Conservation (phyloP, 2,797 vertebrate genomes). For the Anolis apletophallus region DNA sequence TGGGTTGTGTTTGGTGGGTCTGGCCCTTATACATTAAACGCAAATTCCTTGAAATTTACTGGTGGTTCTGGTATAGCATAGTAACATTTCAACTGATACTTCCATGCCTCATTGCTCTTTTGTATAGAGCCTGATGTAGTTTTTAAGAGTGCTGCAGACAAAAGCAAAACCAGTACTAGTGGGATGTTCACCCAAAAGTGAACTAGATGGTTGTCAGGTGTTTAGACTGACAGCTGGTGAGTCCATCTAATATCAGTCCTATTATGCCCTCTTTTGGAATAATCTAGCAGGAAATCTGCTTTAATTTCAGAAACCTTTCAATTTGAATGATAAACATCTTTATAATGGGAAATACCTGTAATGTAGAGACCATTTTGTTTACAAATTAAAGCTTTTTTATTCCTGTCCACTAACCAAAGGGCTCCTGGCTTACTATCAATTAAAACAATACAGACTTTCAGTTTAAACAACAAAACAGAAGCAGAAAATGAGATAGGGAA, state of each 20-base stretch:
- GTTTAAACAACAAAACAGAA: neutral
- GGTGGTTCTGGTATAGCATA: neutral
- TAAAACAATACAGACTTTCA: neutral
- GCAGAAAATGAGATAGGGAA: neutral
- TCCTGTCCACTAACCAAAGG: neutral
- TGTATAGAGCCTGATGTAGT: neutral
- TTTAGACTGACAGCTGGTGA: neutral
- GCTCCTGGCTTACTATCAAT: neutral
- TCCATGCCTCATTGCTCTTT: neutral
- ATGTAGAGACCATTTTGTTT: neutral
- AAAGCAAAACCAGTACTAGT: neutral
- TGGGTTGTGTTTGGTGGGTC: neutral
- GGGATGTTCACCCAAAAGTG: neutral
- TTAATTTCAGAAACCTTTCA: neutral
- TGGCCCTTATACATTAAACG: neutral
- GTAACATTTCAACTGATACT: neutral
- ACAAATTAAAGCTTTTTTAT: neutral
- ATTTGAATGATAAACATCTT: neutral
- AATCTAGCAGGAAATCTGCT: neutral
- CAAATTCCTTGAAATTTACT: neutral
- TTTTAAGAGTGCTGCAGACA: neutral
- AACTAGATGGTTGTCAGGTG: neutral
- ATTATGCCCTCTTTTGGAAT: neutral
- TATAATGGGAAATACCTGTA: neutral
- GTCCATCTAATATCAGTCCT: neutral